Evolutionary conservation across 2,113 vertebrate genomes (phyloP).

Genomic region (Notarius lentiginosus): DNA sequence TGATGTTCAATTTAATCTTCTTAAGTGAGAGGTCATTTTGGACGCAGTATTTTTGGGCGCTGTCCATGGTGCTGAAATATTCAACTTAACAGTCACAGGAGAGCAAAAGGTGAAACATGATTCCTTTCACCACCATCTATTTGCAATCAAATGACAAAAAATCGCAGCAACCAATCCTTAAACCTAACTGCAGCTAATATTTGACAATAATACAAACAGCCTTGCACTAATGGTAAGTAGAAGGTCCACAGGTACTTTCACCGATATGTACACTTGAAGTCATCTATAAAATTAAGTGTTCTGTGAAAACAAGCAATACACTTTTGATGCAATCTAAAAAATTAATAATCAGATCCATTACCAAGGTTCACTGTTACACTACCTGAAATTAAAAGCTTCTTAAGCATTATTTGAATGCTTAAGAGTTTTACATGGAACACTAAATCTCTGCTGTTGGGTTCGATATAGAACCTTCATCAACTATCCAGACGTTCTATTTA

Average conservation of each 20-base stretch:
- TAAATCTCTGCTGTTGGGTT: background rate
- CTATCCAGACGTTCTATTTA: background rate
- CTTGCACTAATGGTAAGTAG: background rate
- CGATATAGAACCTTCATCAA: background rate
- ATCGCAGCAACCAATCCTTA: background rate
- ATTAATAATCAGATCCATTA: background rate
- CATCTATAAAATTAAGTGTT: background rate
- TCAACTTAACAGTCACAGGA: background rate
- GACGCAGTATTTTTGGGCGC: constrained; percentile 41
- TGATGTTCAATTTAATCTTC: background rate
- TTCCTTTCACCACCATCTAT: background rate
- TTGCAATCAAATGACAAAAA: background rate
- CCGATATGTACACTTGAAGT: background rate
- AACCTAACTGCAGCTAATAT: background rate
- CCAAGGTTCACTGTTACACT: background rate
- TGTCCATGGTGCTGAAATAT: constrained; percentile 71
- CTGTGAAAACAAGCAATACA: background rate
- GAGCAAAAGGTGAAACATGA: background rate
- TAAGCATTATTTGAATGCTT: background rate
- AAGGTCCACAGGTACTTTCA: background rate
- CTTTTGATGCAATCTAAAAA: background rate
- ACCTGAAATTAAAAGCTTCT: background rate
- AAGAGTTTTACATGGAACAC: background rate
- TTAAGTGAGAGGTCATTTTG: background rate
- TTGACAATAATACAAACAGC: background rate